A percentile compares a stretch with the other conserved stretches of the same genome.
These are phyloP conservation scores for Synanthedon vespiformis DNA, from an alignment of 2,888 invertebrate species.

Conservation along the genomic window DNA sequence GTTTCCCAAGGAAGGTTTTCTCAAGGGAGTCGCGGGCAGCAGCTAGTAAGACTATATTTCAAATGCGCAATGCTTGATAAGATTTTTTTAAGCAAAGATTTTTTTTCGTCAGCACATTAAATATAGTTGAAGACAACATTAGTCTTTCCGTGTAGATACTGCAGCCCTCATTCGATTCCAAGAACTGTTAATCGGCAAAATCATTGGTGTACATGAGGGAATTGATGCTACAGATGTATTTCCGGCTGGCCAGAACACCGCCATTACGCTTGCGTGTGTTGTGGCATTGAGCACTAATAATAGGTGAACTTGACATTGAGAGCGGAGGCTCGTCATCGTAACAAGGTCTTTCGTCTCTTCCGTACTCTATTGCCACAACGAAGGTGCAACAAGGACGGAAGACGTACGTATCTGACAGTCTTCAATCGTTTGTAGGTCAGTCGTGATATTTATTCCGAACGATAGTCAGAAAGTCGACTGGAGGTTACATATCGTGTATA, in stretches of 20 bases:
- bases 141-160: not conserved
- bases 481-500: conserved; percentile 53
- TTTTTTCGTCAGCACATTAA: too few species aligned
- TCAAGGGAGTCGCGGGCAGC: too few species aligned
- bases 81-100: too few species aligned
- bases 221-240: conserved; percentile 14
- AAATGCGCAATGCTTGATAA: too few species aligned
- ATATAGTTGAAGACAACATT: too few species aligned
- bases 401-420: conserved; percentile 45
- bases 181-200: not conserved
- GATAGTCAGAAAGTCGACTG: conserved; percentile 68
- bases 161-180: not conserved
- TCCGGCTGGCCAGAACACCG: conserved; percentile 33
- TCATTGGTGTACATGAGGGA: conserved; percentile 3
- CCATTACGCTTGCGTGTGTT: conserved; percentile 54
- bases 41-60: too few species aligned
- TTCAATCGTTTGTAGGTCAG: conserved; percentile 67
- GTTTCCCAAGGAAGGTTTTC: too few species aligned
- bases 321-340: conserved; percentile 66
- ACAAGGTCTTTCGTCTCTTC: conserved; percentile 49
- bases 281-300: conserved; percentile 69
- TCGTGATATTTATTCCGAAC: conserved; percentile 66
- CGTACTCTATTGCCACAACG: conserved; percentile 23
- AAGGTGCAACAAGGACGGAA: conserved; percentile 41
- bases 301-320: conserved; percentile 71